Base-by-base conservation (phyloP, 2,113 vertebrate genomes). In the Miniopterus natalensis region DNA sequence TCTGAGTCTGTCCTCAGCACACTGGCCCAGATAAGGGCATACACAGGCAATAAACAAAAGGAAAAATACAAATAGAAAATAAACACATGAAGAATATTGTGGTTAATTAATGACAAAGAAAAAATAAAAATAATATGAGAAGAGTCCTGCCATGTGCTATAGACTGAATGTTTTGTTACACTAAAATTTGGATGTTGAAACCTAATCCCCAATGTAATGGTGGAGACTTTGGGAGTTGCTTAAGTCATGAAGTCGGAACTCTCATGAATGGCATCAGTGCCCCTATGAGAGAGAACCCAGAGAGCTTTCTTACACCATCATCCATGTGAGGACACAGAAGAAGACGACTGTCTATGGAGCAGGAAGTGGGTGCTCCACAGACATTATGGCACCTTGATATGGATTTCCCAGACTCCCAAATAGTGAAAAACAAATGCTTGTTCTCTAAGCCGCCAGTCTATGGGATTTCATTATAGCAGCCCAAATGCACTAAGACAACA, bases 61-160 rank as follows among this genome's bases (percentile, higher is more conserved):
- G 7, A 23, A 51, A 94, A 42, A 51, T 20, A 49, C 42, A 61
- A 47, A 25, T 10, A 75, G 23, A 42, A 0, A 66, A 57, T 57
- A 78, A 79, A 59, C 29, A 2, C 51, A 29, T 78, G 1, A 77
- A 75, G 86, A 77, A 63, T 47, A 3, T 79, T 15, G 70, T 29
- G 61, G 14, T 2, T 66, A 15, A 36, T 40, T 61, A 81, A 55
- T 31, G 21, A 74, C 73, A 6, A 77, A 59, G 11, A 86, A 84
- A 31, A 94, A 73, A 57, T 63, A 1, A 84, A 78, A 93, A 40
- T 42, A 90, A 80, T n/a, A 53, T 42, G 15, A 59, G 57, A 73
- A 73, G 9, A 65, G 14, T 9, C 47, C 1, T 55, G 15, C 11
- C 17, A 74, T 36, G 1, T 92, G 17, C 65, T 29, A 73, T 3